These are phyloP conservation scores for Pinna nobilis DNA, from an alignment of 1,140 invertebrate genomes.

Conservation along the genomic window DNA sequence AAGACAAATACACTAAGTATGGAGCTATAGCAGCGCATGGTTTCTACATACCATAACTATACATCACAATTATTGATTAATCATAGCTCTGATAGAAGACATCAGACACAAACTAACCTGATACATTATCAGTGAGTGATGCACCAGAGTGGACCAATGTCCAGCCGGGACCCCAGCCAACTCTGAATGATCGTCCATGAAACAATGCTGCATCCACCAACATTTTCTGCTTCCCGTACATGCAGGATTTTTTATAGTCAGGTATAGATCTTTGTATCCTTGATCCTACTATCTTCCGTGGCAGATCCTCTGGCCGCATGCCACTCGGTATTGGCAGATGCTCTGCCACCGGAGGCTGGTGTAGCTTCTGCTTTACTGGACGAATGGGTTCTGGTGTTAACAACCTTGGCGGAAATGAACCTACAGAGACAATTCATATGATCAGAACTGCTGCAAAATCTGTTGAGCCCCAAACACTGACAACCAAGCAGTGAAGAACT, in stretches of 20 bases:
- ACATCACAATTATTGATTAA: background rate
- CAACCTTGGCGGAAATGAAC: slow-evolving; percentile 47
- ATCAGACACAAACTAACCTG: background rate
- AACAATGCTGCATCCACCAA: slow-evolving; percentile 80
- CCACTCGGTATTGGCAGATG: slow-evolving; percentile 67
- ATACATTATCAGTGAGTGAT: slow-evolving; percentile 6
- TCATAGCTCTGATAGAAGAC: background rate
- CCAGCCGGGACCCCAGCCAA: slow-evolving; percentile 84
- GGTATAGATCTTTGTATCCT: slow-evolving; percentile 57
- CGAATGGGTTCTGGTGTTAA: slow-evolving; percentile 52
- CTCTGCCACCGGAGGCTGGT: slow-evolving; percentile 56
- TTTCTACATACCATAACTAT: background rate
- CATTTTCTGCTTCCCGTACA: slow-evolving; percentile 73
- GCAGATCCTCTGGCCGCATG: slow-evolving; percentile 56
- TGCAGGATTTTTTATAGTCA: slow-evolving; percentile 55
- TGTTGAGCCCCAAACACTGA: no score
- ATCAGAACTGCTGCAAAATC: background rate
- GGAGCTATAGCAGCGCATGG: no score
- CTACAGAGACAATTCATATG: no score
- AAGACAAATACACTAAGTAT: no score
- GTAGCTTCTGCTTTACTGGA: slow-evolving; percentile 51
- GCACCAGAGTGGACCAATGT: slow-evolving; percentile 76
- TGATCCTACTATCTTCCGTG: slow-evolving; percentile 57
- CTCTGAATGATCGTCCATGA: slow-evolving; percentile 83
- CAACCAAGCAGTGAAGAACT: no score